Evolutionary conservation across 2,797 vertebrate species (phyloP), one percentile per base, ranked within the genome.

Genomic region (Myotis pilosus): DNA sequence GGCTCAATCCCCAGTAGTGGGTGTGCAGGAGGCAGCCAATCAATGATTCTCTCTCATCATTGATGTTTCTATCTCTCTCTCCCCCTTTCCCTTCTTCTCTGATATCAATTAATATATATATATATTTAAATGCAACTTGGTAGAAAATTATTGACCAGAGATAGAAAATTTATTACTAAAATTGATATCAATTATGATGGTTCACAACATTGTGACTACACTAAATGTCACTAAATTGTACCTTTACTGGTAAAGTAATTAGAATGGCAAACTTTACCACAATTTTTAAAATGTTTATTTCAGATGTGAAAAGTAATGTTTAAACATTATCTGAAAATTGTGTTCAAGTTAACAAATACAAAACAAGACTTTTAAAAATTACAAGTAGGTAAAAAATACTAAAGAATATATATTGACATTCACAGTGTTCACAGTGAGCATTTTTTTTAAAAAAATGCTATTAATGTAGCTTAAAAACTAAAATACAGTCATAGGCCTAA

Each of bases 241-340:
- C 8, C 28, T 53, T 55, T 47, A 47, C 44, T 47, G 44, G 44
- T 55, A 79, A 79, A 74, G 19, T 83, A 25, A 15, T 30, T 86
- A 81, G 79, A 89, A 75, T 69, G 66, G 17, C 33, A 75, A 51
- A 51, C 51, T 51, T 51, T 51, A 51, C 51, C 51, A 51, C 51
- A 51, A 51, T 51, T 51, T 51, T 51, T 51, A 19, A 93, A 93
- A 76, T 96, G 11, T 64, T 98, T 98, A 97, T 97, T 98, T 96
- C 69, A 89, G 92, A 82, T 96, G 97, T 64, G 91, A 98, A 97
- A 97, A 80, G 49, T 79, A n/a, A 69, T 7, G 0, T 2, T 85
- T 90, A 96, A 93, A 88, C 28, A 75, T 94, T 97, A 96, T 96
- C 95, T 95, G 95, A 90, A 97, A 76, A 49, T 92, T 64, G 94